Base-by-base conservation (phyloP, 1,140 invertebrate genomes). In the Bilobella aurantiaca region DNA sequence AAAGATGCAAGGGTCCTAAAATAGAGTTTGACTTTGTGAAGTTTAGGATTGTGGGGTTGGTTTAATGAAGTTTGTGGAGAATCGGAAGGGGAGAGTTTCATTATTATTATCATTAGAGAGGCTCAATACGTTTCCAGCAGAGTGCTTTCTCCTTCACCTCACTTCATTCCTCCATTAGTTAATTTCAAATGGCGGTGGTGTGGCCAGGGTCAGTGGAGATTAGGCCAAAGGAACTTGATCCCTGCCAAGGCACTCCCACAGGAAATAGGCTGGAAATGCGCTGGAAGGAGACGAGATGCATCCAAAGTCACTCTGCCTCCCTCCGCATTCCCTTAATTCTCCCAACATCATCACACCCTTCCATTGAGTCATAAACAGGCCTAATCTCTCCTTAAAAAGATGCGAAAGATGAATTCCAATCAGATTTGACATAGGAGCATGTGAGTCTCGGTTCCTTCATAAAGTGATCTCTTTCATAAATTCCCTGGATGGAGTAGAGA, bases 71-170 rank as follows among this genome's bases (percentile, higher is more conserved):
- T 53, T 8, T 53, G 8, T 34, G 5, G 8, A 2, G 27, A n/a
- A n/a, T n/a, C n/a, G n/a, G n/a, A n/a, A 59, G 53, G 64, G 67
- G 46, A 57, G 57, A 69, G 25, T 69, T 69, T 69, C 67, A 69
- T 69, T 69, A 69, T 65, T 60, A 65, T 69, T 62, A 69, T 47
- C 47, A 69, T 59, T 57, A 58, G 65, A 46, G 63, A 65, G 58
- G 53, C 34, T 32, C 16, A 61, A 58, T 29, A 53, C 8, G 8
- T 42, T n/a, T n/a, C n/a, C n/a, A n/a, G n/a, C n/a, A n/a, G n/a
- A n/a, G n/a, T n/a, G n/a, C n/a, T n/a, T n/a, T n/a, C n/a, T 42
- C 37, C 49, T 53, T 53, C 49, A 53, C 49, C 53, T 69, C 61
- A 64, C 56, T 62, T 69, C 53, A 61, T 42, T 64, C 65, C 37